These are phyloP conservation scores for Iselma pallidipennis DNA, from an alignment of 2,888 invertebrate genomes.

Conservation along the genomic window DNA sequence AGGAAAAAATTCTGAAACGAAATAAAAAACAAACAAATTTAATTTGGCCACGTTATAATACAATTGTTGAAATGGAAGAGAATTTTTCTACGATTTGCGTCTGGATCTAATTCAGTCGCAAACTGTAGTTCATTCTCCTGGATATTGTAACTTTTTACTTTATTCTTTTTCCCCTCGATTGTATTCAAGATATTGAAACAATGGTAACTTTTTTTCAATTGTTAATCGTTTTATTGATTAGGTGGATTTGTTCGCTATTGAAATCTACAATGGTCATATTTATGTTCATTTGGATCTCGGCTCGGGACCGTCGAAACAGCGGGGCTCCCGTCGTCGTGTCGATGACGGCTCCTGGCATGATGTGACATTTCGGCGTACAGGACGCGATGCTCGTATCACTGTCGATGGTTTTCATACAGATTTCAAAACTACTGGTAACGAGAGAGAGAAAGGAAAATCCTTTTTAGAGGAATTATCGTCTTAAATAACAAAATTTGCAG, in stretches of 20 bases:
- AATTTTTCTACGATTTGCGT: too few relatives aligned
- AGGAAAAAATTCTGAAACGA: too few relatives aligned
- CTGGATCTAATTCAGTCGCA: too few relatives aligned
- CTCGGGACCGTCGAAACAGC: slow-evolving; percentile 84
- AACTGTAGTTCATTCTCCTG: too few relatives aligned
- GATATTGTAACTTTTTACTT: too few relatives aligned
- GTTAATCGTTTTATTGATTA: slow-evolving; percentile 49
- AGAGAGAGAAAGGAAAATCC: too few relatives aligned
- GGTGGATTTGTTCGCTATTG: slow-evolving; percentile 92
- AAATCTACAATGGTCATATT: slow-evolving; percentile 90
- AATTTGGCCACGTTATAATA: too few relatives aligned
- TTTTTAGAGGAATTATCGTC: slow-evolving; percentile 22
- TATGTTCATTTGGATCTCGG: slow-evolving; percentile 92
- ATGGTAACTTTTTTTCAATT: slow-evolving; percentile 1
- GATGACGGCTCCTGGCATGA: slow-evolving; percentile 95
- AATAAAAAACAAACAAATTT: too few relatives aligned
- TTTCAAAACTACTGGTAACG: slow-evolving; percentile 79
- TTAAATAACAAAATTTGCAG: slow-evolving; percentile 52
- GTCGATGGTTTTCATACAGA: slow-evolving; percentile 88
- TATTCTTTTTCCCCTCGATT: too few relatives aligned
- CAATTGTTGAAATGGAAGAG: too few relatives aligned
- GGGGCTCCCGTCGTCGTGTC: slow-evolving; percentile 79
- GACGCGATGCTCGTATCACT: slow-evolving; percentile 83
- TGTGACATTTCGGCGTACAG: slow-evolving; percentile 79
- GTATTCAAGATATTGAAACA: too few relatives aligned